phyloP scores from a whole-genome alignment of 2,113 vertebrate genomes.

The Opisthocomus hoazin region DNA sequence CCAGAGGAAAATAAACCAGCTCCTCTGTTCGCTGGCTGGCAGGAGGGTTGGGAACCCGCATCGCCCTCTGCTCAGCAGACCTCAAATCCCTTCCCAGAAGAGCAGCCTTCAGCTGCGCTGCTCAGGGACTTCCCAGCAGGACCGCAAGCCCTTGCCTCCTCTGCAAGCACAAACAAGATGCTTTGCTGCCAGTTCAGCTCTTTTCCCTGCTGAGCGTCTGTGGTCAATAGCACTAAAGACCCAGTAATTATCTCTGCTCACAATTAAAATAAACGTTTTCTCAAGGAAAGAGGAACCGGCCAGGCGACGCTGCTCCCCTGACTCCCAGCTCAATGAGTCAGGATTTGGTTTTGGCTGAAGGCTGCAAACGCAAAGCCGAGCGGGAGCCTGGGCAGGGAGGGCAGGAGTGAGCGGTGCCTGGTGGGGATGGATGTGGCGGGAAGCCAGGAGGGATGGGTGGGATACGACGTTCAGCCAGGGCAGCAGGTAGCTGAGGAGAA shows the following conservation, averaged over 20 bases:
- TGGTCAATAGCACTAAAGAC: not conserved
- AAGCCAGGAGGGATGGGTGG: not conserved
- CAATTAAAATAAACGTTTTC: not conserved
- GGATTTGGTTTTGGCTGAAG: not conserved
- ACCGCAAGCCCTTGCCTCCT: not conserved
- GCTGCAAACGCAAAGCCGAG: not conserved
- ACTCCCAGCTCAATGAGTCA: not conserved
- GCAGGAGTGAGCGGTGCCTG: not conserved
- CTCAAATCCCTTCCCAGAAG: not conserved
- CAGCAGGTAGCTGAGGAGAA: not conserved
- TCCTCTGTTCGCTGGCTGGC: not conserved
- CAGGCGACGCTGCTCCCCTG: not conserved
- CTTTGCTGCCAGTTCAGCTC: not conserved
- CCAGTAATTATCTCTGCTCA: not conserved
- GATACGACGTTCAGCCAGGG: rapidly evolving
- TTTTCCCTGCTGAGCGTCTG: not conserved
- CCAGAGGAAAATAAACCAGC: not conserved
- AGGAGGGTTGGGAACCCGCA: not conserved
- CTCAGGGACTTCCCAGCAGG: not conserved
- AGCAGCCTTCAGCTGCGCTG: not conserved
- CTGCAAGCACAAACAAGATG: not conserved
- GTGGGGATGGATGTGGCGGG: not conserved
- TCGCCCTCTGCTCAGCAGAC: not conserved
- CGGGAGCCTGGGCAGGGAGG: not conserved
- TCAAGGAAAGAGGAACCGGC: not conserved